A percentile compares a stretch with the other conserved stretches of the same genome.
These are phyloP conservation scores for Andrena hattorfiana DNA, from an alignment of 2,888 invertebrate species.

Conservation along the genomic window DNA sequence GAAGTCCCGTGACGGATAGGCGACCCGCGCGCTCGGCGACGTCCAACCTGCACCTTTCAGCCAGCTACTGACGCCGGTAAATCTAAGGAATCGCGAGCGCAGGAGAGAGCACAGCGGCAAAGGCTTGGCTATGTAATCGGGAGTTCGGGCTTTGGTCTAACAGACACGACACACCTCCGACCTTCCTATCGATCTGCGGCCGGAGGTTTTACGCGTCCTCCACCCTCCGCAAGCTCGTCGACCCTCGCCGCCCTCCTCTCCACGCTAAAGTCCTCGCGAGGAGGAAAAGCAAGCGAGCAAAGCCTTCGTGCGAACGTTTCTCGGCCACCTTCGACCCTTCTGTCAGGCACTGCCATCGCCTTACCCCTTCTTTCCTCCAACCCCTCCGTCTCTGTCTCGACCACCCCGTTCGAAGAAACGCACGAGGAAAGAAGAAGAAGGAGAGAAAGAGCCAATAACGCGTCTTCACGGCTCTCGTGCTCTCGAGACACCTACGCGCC, in stretches of 20 bases:
- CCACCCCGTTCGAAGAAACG: slow-evolving; percentile 43
- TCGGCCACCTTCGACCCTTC: slow-evolving; percentile 62
- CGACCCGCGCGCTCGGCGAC: neutral
- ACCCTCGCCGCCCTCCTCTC: slow-evolving; percentile 50
- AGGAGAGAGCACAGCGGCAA: slow-evolving; percentile 58
- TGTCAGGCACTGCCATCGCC: slow-evolving; percentile 18
- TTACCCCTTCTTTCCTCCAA: slow-evolving; percentile 1
- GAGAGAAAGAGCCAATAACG: slow-evolving; percentile 65
- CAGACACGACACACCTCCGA: slow-evolving; percentile 82
- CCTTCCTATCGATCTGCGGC: slow-evolving; percentile 84
- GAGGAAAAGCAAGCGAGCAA: slow-evolving; percentile 68
- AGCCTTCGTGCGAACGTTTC: slow-evolving; percentile 69
- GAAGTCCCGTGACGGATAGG: neutral
- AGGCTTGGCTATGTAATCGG: slow-evolving; percentile 65
- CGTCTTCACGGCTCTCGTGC: slow-evolving; percentile 66
- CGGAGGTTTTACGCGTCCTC: slow-evolving; percentile 82
- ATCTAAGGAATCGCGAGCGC: slow-evolving; percentile 16
- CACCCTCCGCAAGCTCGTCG: slow-evolving; percentile 70
- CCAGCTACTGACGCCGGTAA: neutral
- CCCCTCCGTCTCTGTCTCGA: slow-evolving; percentile 25
- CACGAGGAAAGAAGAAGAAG: neutral
- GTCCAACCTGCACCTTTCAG: neutral
- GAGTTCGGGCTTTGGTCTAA: slow-evolving; percentile 76
- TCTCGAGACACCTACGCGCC: slow-evolving; percentile 47
- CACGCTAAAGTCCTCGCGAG: slow-evolving; percentile 70